Evolutionary conservation across 2,888 invertebrate species (phyloP), one percentile per base, ranked within the genome.

Genomic region (Zhengitettix transpicula): DNA sequence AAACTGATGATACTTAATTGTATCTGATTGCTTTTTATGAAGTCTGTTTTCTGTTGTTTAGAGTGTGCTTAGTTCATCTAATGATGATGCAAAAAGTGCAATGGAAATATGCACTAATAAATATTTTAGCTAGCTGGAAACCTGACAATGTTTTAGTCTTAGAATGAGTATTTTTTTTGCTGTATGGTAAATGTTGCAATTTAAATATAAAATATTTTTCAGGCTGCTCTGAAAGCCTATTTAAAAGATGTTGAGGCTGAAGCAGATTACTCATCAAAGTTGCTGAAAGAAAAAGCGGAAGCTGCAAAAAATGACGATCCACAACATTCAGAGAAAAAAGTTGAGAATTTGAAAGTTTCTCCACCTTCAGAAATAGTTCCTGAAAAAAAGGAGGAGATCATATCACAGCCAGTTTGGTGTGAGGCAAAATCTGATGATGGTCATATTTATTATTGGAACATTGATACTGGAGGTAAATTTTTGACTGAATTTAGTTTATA

Each of bases 181-280:
- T 28, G 28, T 28, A 28, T 7, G 2, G 28, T 7, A 28, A n/a
- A 28, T 28, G 28, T 28, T 28, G 7, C 28, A 28, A 28, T 28
- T 28, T 28, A 28, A 28, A 28, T 28, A 28, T 28, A 7, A 28
- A 28, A 28, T 28, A 28, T 63, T 61, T 69, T 68, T 62, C 65
- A 81, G 69, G 92, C 89, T 15, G 95, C 93, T 0, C 77, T 93
- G 82, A 85, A 84, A 66, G 90, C 95, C 0, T 92, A 93, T 68
- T 76, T 88, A 63, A 87, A 85, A 72, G 95, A 96, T 74, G 81
- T 94, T 1, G 84, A 84, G 68, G 78, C 76, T 62, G 82, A 82
- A 75, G 79, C 81, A 59, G 82, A 83, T 69, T 71, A 81, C 28
- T 81, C 81, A 42, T 81, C 82, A 57, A 78, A 78, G 70, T 79